Base-by-base conservation (phyloP, 1,140 invertebrate species). In the Himalopsyche phryganea region DNA sequence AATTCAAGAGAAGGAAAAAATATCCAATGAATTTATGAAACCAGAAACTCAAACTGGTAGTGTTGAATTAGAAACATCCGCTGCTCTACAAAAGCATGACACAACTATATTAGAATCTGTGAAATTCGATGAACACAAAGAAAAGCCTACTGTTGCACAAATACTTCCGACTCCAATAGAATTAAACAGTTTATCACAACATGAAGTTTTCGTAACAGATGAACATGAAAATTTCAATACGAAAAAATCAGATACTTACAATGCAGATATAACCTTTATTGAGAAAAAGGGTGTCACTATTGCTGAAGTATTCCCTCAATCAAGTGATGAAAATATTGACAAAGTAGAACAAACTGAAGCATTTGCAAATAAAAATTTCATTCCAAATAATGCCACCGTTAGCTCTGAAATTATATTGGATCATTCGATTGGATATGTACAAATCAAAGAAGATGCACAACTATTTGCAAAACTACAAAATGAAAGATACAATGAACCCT, bases 401-500 rank as follows among this genome's bases (percentile, higher is more conserved):
- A n/a, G 33, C 10, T 50, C 55, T 13, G 49, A 59, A 46, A 41
- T 59, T 6, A 33, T 59, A 1, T 6, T 50, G 19, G 32, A 59
- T 14, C 49, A 59, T 44, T 50, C 57, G 14, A 45, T 59, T 28
- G 28, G 44, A 17, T n/a, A 52, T 23, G 38, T 49, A n/a, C 19
- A 47, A 28, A 13, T 38, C 13, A 17, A 36, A 28, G 15, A 48
- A 14, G 50, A 54, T 14, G 23, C 23, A 6, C 11, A 48, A 23
- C 28, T 4, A 11, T 40, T 54, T 50, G 52, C 52, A 50, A 69
- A 68, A 70, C 63, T 48, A 65, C 61, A 55, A 15, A 42, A 49
- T 36, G 45, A 61, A 54, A 41, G 56, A 60, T 54, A 14, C 10
- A 63, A 67, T 23, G 53, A 66, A 65, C 40, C 28, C 10, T 50